A percentile compares a stretch with the other conserved stretches of the same genome.
Evolutionary conservation across 2,113 vertebrate species (phyloP).

Genomic region (Apteryx owenii): DNA sequence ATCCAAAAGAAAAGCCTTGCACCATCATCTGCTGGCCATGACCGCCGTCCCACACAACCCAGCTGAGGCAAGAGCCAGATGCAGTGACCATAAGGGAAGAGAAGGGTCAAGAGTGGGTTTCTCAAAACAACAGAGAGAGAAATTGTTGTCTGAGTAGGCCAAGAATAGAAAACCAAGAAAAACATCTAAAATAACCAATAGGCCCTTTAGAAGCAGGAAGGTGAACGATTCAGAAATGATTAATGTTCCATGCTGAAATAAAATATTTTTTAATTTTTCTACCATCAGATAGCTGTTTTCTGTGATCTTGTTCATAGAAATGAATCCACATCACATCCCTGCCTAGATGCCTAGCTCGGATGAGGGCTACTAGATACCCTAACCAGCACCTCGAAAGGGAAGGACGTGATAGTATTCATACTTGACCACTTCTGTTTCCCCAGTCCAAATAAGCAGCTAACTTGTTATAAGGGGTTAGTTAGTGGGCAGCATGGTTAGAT

Average conservation of each 20-base stretch:
- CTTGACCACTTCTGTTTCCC: background rate
- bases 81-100: background rate
- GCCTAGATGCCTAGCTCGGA: background rate
- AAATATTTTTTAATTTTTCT: background rate
- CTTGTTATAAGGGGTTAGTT: background rate
- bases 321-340: background rate
- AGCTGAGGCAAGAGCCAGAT: background rate
- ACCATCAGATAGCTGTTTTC: background rate
- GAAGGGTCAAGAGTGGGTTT: background rate
- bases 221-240: background rate
- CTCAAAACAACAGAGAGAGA: background rate
- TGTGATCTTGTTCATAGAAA: background rate
- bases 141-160: accelerated
- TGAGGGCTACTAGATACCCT: background rate
- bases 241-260: background rate
- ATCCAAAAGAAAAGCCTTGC: background rate
- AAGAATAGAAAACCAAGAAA: background rate
- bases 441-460: background rate
- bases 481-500: background rate
- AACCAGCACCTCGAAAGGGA: background rate
- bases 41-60: background rate
- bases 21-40: background rate
- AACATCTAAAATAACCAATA: background rate
- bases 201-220: background rate
- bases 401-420: background rate